Percentiles rank a stretch among this genome's conserved stretches.
phyloP scores from a whole-genome alignment of 2,888 invertebrate species.

The Protophormia terraenovae region DNA sequence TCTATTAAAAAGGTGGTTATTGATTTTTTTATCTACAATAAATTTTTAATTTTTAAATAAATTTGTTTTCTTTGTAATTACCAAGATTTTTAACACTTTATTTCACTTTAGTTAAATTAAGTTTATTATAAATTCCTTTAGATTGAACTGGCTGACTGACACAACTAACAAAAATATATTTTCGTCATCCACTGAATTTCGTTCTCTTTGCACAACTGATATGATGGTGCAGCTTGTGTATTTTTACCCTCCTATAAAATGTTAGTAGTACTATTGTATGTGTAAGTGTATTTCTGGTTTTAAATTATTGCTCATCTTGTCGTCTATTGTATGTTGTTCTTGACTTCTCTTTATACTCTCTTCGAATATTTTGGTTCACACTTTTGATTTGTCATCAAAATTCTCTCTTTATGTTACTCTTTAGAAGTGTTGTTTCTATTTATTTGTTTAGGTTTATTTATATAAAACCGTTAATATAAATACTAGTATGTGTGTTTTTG shows the following conservation, averaged over 20 bases:
- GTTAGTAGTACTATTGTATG: conserved; percentile 1
- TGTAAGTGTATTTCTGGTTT: conserved; percentile 26
- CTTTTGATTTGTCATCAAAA: background rate
- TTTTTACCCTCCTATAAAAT: conserved; percentile 55
- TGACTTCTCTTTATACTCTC: conserved; percentile 42
- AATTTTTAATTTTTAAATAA: background rate
- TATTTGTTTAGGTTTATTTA: background rate
- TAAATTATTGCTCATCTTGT: conserved; percentile 49
- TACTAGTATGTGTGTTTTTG: background rate
- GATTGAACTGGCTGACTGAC: conserved; percentile 12
- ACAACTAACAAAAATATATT: conserved; percentile 55
- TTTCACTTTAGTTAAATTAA: background rate
- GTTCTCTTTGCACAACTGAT: conserved; percentile 70
- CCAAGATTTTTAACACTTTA: conserved; percentile 27
- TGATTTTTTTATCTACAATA: conserved; percentile 8
- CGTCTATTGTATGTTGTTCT: conserved; percentile 31
- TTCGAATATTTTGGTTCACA: background rate
- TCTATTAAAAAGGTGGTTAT: conserved; percentile 56
- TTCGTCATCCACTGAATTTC: conserved; percentile 68
- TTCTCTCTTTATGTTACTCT: conserved; percentile 19
- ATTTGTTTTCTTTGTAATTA: conserved; percentile 31
- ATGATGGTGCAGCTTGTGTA: conserved; percentile 55
- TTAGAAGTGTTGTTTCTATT: background rate
- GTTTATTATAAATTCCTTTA: conserved; percentile 35
- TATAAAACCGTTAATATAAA: background rate